Conservation (phyloP, 2,797 vertebrate species). For the Rhabdomys pumilio region DNA sequence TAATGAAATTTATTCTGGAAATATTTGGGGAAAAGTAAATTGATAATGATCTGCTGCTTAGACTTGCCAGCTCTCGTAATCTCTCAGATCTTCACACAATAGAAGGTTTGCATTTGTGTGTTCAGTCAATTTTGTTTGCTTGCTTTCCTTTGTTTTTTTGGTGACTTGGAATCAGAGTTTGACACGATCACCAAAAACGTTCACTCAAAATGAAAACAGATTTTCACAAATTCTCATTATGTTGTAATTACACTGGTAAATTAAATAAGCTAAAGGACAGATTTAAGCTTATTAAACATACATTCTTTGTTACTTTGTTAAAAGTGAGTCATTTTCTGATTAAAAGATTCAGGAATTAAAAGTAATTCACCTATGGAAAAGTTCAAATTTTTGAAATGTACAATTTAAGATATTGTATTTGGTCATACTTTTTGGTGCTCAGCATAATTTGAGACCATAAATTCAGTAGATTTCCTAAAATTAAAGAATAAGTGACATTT, state of each 20-base stretch:
- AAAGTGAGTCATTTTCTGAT: not conserved
- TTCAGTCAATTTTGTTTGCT: not conserved
- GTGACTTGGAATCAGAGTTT: slow-evolving; percentile 32
- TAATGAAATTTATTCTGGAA: slow-evolving; percentile 35
- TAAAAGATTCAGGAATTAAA: slow-evolving; percentile 31
- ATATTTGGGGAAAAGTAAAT: not conserved
- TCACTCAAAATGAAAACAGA: slow-evolving; percentile 47
- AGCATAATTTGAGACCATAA: not conserved
- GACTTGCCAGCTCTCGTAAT: not conserved
- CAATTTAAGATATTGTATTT: slow-evolving; percentile 39
- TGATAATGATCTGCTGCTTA: slow-evolving; percentile 27
- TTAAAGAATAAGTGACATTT: slow-evolving; percentile 46
- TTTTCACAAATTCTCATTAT: slow-evolving; percentile 11
- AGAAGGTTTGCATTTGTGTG: not conserved
- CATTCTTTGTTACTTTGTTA: slow-evolving; percentile 10
- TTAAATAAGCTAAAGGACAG: slow-evolving; percentile 18
- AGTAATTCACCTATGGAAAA: not conserved
- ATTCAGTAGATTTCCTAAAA: slow-evolving; percentile 38
- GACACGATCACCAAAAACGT: slow-evolving; percentile 28
- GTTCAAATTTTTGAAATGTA: slow-evolving; percentile 34
- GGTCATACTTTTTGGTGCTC: not conserved
- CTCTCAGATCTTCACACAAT: slow-evolving; percentile 12
- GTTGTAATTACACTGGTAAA: not conserved
- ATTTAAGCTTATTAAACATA: slow-evolving; percentile 36
- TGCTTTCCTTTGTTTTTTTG: slow-evolving; percentile 56